Evolutionary conservation across 2,888 invertebrate genomes (phyloP), one percentile per base, ranked within the genome.

Genomic region (Microctonus hyperodae): DNA sequence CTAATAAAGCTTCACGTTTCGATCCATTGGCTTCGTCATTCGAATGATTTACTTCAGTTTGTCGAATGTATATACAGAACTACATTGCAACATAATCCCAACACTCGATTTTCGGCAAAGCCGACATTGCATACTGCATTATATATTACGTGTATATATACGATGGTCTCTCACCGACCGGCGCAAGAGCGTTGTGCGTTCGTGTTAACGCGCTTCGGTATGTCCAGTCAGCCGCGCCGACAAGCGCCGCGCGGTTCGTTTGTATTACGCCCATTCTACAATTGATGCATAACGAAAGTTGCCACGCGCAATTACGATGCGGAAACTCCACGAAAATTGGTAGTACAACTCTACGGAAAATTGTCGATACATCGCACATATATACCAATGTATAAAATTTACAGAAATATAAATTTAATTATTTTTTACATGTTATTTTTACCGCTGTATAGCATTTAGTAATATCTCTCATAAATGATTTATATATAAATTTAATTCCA

Each of bases 1-100:
- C 48, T 60, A 60, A 48, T 44, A 44, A 44, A 44, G 44, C 60
- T 50, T 60, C 33, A 11, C 25, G 60, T 60, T 48, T 50, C 50
- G 76, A 77, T 72, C 76, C 76, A 76, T 79, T 77, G 74, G 75
- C 70, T 75, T 75, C 73, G 75, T 75, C 76, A 74, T 71, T 70
- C 71, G 71, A 72, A 78, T 77, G 78, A 79, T 79, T 79, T 77
- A 79, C 69, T 16, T 16, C 44, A 7, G 44, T 7, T 44, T 44
- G 44, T 44, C 44, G 44, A 44, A n/a, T 70, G 73, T 69, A 73
- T 72, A 72, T 51, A 13, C 13, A 23, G 28, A 28, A 3, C 7
- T 7, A 28, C 28, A 28, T 78, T 74, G 75, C 72, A 67, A 72
- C 73, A 71, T 77, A 76, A 75, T 74, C 72, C 75, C 50, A 75